phyloP scores from a whole-genome alignment of 2,888 invertebrate species.

The Merodon equestris region DNA sequence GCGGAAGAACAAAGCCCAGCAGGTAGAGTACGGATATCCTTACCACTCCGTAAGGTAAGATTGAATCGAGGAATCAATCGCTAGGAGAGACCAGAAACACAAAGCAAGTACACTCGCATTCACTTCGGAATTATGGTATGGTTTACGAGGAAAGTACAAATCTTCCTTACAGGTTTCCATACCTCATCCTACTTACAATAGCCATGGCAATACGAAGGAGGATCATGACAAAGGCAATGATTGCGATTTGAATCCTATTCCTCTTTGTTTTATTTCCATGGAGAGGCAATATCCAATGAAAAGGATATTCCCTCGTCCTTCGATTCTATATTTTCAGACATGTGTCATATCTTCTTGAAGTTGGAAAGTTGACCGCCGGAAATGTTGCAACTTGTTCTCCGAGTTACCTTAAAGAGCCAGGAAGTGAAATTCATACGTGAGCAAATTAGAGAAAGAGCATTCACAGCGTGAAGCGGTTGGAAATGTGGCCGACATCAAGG shows the following conservation, averaged over 20 bases:
- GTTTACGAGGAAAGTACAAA: neutral
- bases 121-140: neutral
- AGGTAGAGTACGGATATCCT: too few relatives aligned
- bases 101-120: too few relatives aligned
- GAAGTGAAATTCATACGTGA: too few relatives aligned
- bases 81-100: too few relatives aligned
- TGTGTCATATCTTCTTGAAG: too few relatives aligned
- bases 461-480: constrained; percentile 1
- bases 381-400: too few relatives aligned
- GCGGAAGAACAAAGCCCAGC: too few relatives aligned
- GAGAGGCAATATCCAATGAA: constrained; percentile 1
- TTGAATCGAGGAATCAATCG: too few relatives aligned
- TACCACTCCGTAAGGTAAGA: too few relatives aligned
- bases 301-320: constrained; percentile 28
- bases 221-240: constrained; percentile 35
- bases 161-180: constrained; percentile 17
- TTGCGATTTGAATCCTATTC: constrained; percentile 47
- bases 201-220: neutral
- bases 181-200: constrained; percentile 2
- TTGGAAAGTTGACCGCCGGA: too few relatives aligned
- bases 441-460: neutral
- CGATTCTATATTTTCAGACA: too few relatives aligned
- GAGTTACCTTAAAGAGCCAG: too few relatives aligned
- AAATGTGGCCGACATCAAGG: neutral
- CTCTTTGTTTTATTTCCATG: constrained; percentile 50